Base-by-base conservation (phyloP, 2,888 invertebrate species). In the Calliopum simillimum region DNA sequence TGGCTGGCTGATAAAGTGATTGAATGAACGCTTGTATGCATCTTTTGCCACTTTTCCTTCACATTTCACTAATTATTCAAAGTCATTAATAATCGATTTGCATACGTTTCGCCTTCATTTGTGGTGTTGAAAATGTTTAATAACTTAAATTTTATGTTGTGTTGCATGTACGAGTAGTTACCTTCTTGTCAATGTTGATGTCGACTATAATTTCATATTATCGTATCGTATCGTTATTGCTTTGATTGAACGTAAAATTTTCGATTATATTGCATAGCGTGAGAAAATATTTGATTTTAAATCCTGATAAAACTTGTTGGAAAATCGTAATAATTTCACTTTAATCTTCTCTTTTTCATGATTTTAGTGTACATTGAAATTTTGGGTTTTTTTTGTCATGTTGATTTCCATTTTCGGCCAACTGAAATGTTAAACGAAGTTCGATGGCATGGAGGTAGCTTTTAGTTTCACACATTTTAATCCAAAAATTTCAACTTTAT, bases 11-110 rank as follows among this genome's bases (percentile, higher is more conserved):
- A 63, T 51, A 33, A 63, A 49, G 63, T 63, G 33, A 63, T 63
- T 63, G 33, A 63, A 5, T 23, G n/a, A 23, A 19, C 19, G 19
- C 11, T 4, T 33, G 33, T 8, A 5, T 33, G 33, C 33, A 33
- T 33, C 33, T 33, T 8, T 33, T 33, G 33, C 5, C 8, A 12
- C 1, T 49, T 49, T 49, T 19, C 47, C 51, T 64, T 33, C 23
- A 51, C 41, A 16, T 51, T 66, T 70, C 68, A 59, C 61, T 80
- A 77, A 77, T 78, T 79, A 78, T 79, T 77, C 71, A 79, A 78
- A 79, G 79, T 78, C 79, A 80, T 81, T 81, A 80, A 81, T 79
- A 82, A 81, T 80, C 82, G 82, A 83, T 82, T 81, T 81, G 76
- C 77, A 74, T 67, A 72, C 55, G 65, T 47, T 13, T 11, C 33